Percentiles rank a stretch among this genome's conserved stretches.
These are phyloP conservation scores for Heteronetta atricapilla DNA, from an alignment of 2,113 vertebrate genomes.

Conservation along the genomic window DNA sequence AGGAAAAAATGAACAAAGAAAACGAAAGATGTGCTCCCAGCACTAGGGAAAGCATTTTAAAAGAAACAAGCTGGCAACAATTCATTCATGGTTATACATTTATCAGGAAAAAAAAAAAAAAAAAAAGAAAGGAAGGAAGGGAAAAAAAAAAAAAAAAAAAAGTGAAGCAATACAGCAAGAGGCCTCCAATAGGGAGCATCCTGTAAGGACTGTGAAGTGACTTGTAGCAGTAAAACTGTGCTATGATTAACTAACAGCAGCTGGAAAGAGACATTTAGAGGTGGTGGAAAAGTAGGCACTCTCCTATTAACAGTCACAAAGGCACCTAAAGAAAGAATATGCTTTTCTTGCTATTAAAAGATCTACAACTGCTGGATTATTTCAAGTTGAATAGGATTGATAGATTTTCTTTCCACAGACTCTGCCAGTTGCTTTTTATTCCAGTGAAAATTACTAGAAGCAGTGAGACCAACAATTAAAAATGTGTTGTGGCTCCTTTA, in stretches of 20 bases:
- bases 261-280: neutral
- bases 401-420: neutral
- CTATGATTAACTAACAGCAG: neutral
- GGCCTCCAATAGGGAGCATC: neutral
- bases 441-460: neutral
- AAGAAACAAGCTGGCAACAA: slow-evolving; percentile 16
- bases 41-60: neutral
- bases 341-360: neutral
- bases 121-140: too few relatives aligned
- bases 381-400: neutral
- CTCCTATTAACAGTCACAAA: neutral
- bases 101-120: neutral
- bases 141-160: neutral
- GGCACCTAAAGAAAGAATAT: neutral
- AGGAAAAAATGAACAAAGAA: slow-evolving; percentile 5
- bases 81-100: neutral
- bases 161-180: neutral
- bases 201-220: neutral
- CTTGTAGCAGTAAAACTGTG: neutral
- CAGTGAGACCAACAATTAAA: neutral
- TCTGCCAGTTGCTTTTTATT: neutral
- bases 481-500: neutral
- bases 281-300: neutral
- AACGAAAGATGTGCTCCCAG: neutral
- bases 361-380: neutral